phyloP scores from a whole-genome alignment of 92 coral and sea anemone genomes.

The Phenganax marumi region DNA sequence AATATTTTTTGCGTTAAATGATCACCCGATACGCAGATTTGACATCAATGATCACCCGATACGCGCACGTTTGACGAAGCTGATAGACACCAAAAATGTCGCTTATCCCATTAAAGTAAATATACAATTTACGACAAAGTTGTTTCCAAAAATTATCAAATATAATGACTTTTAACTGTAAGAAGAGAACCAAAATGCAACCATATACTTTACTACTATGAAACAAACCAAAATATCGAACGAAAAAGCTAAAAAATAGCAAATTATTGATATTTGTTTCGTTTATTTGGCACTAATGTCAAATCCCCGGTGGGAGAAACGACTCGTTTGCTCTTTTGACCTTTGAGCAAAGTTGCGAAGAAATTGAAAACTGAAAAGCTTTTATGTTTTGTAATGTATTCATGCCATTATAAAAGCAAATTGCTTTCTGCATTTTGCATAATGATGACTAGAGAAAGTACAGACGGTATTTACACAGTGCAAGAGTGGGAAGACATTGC shows the following conservation, averaged over 20 bases:
- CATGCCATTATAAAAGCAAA: conserved; percentile 34
- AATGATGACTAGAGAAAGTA: conserved; percentile 32
- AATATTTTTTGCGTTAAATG: no score
- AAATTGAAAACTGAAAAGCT: conserved; percentile 4
- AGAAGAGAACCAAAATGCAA: not conserved
- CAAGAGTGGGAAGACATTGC: not conserved
- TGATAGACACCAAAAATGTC: not conserved
- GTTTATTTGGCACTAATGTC: no score
- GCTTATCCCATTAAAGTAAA: not conserved
- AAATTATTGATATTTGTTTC: not conserved
- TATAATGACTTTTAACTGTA: not conserved
- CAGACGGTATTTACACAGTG: conserved; percentile 10
- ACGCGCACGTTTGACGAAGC: not conserved
- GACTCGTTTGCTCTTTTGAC: conserved; percentile 29
- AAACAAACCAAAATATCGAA: no score
- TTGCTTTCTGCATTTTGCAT: conserved; percentile 8
- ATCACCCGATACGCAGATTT: not conserved
- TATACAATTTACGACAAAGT: no score
- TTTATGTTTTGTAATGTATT: conserved; percentile 25
- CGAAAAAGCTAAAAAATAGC: no score
- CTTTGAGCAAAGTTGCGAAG: not conserved
- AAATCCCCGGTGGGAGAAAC: conserved; percentile 5
- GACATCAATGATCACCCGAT: not conserved
- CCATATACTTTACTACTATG: no score
- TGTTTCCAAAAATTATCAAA: no score